A percentile compares a stretch with the other conserved stretches of the same genome.
Evolutionary conservation across 2,888 invertebrate species (phyloP).

Genomic region (Caenorhabditis afra): DNA sequence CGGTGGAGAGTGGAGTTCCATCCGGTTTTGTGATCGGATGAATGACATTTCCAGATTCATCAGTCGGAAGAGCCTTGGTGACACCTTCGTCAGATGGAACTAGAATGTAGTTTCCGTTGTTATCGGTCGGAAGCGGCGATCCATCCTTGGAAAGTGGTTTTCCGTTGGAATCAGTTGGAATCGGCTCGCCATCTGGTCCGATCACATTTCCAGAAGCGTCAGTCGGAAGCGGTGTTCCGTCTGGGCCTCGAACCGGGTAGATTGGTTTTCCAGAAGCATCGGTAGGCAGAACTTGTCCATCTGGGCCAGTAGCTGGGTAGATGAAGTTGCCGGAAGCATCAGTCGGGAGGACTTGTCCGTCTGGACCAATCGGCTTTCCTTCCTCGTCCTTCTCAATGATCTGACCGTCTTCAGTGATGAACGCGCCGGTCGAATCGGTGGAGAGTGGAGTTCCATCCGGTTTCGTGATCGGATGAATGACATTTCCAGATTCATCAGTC

Average conservation of each 20-base stretch:
- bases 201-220: conserved; percentile 48
- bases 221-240: conserved; percentile 65
- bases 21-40: conserved; percentile 61
- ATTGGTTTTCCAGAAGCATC: conserved; percentile 53
- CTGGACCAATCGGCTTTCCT: too few species aligned
- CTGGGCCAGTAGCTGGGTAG: conserved; percentile 56
- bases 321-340: conserved; percentile 64
- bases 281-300: conserved; percentile 52
- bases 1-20: conserved; percentile 53
- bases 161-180: conserved; percentile 60
- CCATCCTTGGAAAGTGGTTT: conserved; percentile 32
- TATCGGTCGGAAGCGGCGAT: conserved; percentile 67
- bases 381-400: too few species aligned
- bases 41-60: conserved; percentile 33
- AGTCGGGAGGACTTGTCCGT: conserved; percentile 39
- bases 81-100: too few species aligned
- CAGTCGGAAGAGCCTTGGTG: conserved; percentile 36
- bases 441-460: too few species aligned
- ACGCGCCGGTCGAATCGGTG: too few species aligned
- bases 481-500: too few species aligned
- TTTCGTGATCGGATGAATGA: too few species aligned
- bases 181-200: conserved; percentile 50
- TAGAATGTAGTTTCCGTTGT: conserved; percentile 42
- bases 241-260: conserved; percentile 53
- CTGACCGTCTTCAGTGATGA: too few species aligned